A percentile compares a stretch with the other conserved stretches of the same genome.
phyloP scores from a whole-genome alignment of 2,888 invertebrate species.

The Conomelus anceps region DNA sequence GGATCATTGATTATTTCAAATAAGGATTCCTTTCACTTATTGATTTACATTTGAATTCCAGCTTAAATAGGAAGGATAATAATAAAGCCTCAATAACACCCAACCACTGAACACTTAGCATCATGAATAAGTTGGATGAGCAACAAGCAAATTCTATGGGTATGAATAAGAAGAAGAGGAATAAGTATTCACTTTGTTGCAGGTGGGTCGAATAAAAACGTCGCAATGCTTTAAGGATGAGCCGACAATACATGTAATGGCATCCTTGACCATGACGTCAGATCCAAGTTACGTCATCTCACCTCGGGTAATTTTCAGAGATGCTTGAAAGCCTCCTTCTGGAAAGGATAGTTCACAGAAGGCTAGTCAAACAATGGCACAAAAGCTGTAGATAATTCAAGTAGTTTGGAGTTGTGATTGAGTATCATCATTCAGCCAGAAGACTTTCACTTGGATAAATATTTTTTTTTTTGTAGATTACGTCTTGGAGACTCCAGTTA shows the following conservation, averaged over 20 bases:
- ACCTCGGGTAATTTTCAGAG: neutral
- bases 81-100: neutral
- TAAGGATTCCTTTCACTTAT: neutral
- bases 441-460: no score
- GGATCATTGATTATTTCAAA: neutral
- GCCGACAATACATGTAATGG: neutral
- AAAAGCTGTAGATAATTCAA: neutral
- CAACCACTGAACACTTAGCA: neutral
- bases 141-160: neutral
- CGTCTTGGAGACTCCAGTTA: no score
- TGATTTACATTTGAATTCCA: neutral
- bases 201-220: neutral
- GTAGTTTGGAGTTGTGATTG: neutral
- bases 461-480: no score
- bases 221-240: neutral
- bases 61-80: neutral
- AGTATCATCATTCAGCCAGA: neutral
- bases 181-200: no score
- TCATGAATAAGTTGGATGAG: neutral
- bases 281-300: neutral
- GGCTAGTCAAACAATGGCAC: neutral
- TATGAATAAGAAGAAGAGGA: no score
- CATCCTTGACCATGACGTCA: neutral
- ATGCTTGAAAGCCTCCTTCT: neutral
- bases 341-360: neutral